Percentiles rank a stretch among this genome's conserved stretches.
Evolutionary conservation across 2,888 invertebrate species (phyloP).

Genomic region (Leucoma salicis): DNA sequence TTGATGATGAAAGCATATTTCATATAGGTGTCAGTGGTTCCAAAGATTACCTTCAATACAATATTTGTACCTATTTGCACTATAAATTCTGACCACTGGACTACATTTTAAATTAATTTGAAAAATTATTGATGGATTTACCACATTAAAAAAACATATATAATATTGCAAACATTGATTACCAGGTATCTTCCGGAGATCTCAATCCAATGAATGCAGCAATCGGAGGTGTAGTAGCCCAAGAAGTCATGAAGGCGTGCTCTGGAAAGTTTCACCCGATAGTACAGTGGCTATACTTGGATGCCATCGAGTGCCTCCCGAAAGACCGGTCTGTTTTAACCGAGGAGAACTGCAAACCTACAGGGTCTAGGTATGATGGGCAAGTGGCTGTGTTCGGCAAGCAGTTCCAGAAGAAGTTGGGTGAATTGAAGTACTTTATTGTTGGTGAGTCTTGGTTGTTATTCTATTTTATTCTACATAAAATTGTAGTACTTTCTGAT

Average conservation of each 20-base stretch:
- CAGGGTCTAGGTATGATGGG: constrained; percentile 90
- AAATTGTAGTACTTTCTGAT: not conserved
- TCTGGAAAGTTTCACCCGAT: constrained; percentile 98
- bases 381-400: constrained; percentile 97
- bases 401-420: constrained; percentile 93
- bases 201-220: constrained; percentile 95
- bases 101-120: not conserved
- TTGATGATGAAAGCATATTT: no score
- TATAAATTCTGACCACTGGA: no score
- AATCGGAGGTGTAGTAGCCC: constrained; percentile 98
- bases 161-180: not conserved
- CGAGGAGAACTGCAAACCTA: constrained; percentile 88
- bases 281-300: constrained; percentile 96
- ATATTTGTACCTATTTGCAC: no score
- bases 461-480: not conserved
- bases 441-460: constrained; percentile 65
- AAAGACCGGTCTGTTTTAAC: constrained; percentile 84
- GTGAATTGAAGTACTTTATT: constrained; percentile 90
- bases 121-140: not conserved
- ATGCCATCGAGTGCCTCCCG: constrained; percentile 96
- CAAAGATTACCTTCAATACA: no score
- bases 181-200: constrained; percentile 86
- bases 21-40: no score
- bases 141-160: not conserved
- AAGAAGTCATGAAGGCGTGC: constrained; percentile 99